Base-by-base conservation (phyloP, 2,113 vertebrate genomes). In the Phainopepla nitens region DNA sequence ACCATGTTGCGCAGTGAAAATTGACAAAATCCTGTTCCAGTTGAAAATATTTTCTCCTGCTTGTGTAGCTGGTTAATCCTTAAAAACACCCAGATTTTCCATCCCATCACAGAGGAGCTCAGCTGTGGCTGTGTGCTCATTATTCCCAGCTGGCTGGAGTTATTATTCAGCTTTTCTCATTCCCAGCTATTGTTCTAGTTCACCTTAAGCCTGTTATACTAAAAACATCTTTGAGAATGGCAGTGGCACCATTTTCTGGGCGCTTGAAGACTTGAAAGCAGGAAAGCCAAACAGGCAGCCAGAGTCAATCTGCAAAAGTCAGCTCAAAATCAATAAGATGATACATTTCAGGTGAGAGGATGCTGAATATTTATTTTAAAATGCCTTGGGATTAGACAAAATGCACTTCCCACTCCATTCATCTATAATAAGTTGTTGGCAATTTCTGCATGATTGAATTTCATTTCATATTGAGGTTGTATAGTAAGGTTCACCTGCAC, bases 271-370 rank as follows among this genome's bases (percentile, higher is more conserved):
- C 47, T 60, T 68, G 12, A 83, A 85, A 94, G 79, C 87, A 64
- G 82, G 66, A 94, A 89, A 94, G 65, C 76, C 73, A 94, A 95
- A 92, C 50, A 93, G 91, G 71, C 79, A 79, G 77, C 82, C 0
- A 1, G 73, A 96, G 82, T 90, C 79, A 89, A 81, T 84, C 88
- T 96, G 88, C 80, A 82, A 49, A 93, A 97, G 86, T 85, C 94
- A 93, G 81, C 82, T 94, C 70, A 80, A 77, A 96, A 94, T 95
- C 90, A 90, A 62, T 93, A 89, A 92, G 65, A 90, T 50, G 54
- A 92, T 91, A 69, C 35, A 94, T 96, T 84, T 90, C 94, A 95
- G 58, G 91, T 93, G 51, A 94, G 94, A 94, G 94, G 86, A 94
- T 78, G 72, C 91, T 73, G 88, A 96, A 89, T 10, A 65, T 80